Conservation (phyloP, 2,797 vertebrate genomes). For the Myiotriccus ornatus region DNA sequence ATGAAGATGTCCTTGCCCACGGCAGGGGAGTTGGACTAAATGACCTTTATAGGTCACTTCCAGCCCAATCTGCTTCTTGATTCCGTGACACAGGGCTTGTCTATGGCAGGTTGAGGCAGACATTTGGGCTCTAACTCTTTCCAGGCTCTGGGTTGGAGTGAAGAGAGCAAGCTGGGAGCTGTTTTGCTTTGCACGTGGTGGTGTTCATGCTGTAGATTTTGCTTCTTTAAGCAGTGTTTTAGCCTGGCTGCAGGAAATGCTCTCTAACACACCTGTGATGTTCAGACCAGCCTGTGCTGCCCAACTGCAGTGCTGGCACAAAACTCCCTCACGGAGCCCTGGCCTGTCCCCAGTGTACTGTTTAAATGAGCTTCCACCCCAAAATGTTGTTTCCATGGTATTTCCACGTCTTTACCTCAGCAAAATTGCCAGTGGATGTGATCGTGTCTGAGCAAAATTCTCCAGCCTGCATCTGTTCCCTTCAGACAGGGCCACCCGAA, state of each 20-base stretch:
- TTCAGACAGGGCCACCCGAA: background rate
- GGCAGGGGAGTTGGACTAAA: background rate
- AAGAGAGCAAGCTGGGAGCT: background rate
- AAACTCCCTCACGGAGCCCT: background rate
- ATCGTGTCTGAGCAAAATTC: background rate
- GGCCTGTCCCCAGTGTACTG: accelerated
- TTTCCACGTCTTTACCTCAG: background rate
- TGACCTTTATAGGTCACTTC: background rate
- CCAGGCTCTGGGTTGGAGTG: background rate
- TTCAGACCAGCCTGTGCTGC: background rate
- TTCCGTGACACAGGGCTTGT: background rate
- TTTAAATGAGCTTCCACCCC: background rate
- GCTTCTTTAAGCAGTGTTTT: background rate
- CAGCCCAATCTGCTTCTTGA: background rate
- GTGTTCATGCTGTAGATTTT: background rate
- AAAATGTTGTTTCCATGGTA: background rate
- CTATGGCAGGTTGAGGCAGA: background rate
- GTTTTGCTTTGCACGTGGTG: background rate
- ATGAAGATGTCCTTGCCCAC: background rate
- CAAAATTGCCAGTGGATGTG: background rate
- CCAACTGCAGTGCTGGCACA: background rate
- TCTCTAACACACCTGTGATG: background rate
- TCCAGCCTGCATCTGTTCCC: background rate
- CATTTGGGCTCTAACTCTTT: background rate
- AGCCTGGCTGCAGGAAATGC: background rate